Evolutionary conservation across 2,888 invertebrate species (phyloP).

Genomic region (Platycnemis pennipes): DNA sequence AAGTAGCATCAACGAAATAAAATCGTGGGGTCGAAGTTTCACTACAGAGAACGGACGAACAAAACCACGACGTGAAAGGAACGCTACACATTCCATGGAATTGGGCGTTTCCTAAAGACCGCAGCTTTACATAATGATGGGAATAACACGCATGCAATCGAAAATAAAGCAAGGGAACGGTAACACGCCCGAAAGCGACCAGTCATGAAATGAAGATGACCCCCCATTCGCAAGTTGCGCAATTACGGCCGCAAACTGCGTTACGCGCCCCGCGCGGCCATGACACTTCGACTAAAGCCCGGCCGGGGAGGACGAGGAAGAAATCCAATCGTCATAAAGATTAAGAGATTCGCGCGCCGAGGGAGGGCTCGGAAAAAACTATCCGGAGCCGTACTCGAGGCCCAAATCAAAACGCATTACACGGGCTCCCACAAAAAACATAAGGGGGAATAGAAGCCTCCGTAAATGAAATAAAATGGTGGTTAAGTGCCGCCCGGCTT

Average conservation of each 20-base stretch:
- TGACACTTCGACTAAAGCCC: too few species aligned
- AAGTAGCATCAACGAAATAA: too few species aligned
- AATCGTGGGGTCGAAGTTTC: too few species aligned
- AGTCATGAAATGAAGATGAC: neutral
- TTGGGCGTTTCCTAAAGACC: neutral
- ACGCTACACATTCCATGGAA: neutral
- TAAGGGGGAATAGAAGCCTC: neutral
- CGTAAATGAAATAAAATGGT: neutral
- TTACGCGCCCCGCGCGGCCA: too few species aligned
- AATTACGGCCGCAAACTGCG: neutral
- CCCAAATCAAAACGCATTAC: slow-evolving; percentile 32
- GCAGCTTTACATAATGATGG: neutral
- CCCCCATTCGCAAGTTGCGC: neutral
- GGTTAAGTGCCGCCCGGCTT: neutral
- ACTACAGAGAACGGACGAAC: neutral
- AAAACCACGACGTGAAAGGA: neutral
- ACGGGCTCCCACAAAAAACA: neutral
- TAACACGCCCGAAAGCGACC: neutral
- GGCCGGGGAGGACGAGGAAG: too few species aligned
- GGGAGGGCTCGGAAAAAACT: neutral
- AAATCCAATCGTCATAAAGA: neutral
- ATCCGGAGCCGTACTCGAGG: neutral
- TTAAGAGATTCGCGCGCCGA: neutral
- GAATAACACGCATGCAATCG: neutral
- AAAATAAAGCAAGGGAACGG: neutral